These are phyloP conservation scores for rabbit (Oryctolagus cuniculus) DNA, from an alignment of 2,113 vertebrate genomes.

Conservation along the genomic window mOryCun1.1 NC_091442.1:9520501-9521000, in stretches of 20 bases:
- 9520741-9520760: slow-evolving; percentile 78
- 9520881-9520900: slow-evolving; percentile 74
- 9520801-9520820: slow-evolving; percentile 75
- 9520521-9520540: slow-evolving; percentile 35
- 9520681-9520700: slow-evolving; percentile 88
- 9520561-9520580: slow-evolving; percentile 86
- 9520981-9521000: slow-evolving; percentile 43
- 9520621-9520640: slow-evolving; percentile 81
- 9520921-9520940: background rate
- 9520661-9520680: slow-evolving; percentile 85
- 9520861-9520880: slow-evolving; percentile 61
- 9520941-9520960: accelerated
- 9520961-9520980: slow-evolving; percentile 38
- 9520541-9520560: slow-evolving; percentile 68
- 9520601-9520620: slow-evolving; percentile 82
- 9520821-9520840: slow-evolving; percentile 84
- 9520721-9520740: slow-evolving; percentile 93
- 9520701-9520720: slow-evolving; percentile 92
- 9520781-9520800: slow-evolving; percentile 84
- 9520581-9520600: slow-evolving; percentile 81
- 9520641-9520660: slow-evolving; percentile 76
- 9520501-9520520: slow-evolving; percentile 70
- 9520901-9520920: slow-evolving; percentile 59
- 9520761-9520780: slow-evolving; percentile 85
- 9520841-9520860: slow-evolving; percentile 83